A percentile compares a stretch with the other conserved stretches of the same genome.
Conservation (phyloP, 2,888 invertebrate genomes). For the Cerceris ruficornis region DNA sequence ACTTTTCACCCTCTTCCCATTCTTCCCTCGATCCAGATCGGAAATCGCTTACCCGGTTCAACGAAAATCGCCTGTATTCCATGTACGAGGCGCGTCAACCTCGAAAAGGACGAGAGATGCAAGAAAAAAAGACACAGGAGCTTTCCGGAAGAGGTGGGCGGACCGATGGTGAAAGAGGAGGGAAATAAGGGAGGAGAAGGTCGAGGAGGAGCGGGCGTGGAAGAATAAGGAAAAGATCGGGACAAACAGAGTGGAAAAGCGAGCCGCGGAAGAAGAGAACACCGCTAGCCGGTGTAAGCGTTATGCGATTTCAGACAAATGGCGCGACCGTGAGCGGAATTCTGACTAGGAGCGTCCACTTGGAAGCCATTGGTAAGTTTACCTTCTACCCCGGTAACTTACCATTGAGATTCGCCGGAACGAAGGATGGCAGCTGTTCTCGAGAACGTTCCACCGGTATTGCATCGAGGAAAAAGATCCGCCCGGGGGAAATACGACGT, state of each 20-base stretch:
- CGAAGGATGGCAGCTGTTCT: slow-evolving; percentile 65
- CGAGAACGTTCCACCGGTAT: slow-evolving; percentile 52
- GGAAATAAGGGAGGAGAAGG: slow-evolving; percentile 40
- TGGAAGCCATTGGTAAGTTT: slow-evolving; percentile 60
- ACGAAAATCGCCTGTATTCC: neutral
- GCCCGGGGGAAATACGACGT: slow-evolving; percentile 51
- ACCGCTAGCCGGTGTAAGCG: slow-evolving; percentile 64
- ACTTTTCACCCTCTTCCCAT: neutral
- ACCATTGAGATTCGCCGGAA: slow-evolving; percentile 57
- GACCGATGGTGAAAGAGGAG: neutral
- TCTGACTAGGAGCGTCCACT: slow-evolving; percentile 59
- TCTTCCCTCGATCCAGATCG: neutral
- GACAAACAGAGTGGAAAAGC: slow-evolving; percentile 57
- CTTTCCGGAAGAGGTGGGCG: neutral
- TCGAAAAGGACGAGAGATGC: neutral
- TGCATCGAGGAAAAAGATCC: slow-evolving; percentile 30
- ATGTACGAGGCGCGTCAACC: neutral
- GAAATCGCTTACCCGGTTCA: neutral
- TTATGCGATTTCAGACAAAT: slow-evolving; percentile 74
- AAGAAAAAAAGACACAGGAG: neutral
- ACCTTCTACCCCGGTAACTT: slow-evolving; percentile 63
- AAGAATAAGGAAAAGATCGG: slow-evolving; percentile 27
- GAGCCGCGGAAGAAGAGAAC: slow-evolving; percentile 57
- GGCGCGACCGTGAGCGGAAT: slow-evolving; percentile 67
- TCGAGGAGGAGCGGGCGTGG: neutral